phyloP scores from a whole-genome alignment of 2,113 vertebrate genomes.

The Mormyrus lacerda region DNA sequence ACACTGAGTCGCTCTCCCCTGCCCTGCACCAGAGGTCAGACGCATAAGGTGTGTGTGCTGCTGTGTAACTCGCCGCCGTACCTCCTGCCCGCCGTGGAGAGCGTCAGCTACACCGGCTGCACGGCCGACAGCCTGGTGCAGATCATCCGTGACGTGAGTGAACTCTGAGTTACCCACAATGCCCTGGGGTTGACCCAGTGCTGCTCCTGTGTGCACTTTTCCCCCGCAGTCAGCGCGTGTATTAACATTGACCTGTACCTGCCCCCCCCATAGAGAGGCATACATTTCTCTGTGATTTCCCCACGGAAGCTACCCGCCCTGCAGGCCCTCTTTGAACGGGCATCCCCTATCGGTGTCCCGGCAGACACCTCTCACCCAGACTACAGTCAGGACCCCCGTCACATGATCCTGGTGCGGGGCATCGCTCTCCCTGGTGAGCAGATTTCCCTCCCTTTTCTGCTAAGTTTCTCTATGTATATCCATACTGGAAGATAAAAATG shows the following conservation, averaged over 20 bases:
- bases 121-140: conserved; percentile 80
- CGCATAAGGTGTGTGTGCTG: conserved; percentile 83
- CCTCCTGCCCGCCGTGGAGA: conserved; percentile 83
- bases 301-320: conserved; percentile 80
- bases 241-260: not conserved
- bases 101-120: conserved; percentile 82
- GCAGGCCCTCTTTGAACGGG: conserved; percentile 73
- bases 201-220: not conserved
- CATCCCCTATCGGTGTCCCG: conserved; percentile 58
- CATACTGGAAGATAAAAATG: not conserved
- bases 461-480: not conserved
- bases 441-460: not conserved
- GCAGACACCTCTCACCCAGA: conserved; percentile 67
- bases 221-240: not conserved
- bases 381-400: conserved; percentile 81
- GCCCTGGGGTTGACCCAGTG: not conserved
- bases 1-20: not conserved
- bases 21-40: conserved; percentile 67
- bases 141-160: conserved; percentile 80
- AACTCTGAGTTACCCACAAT: not conserved
- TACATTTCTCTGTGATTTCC: conserved; percentile 83
- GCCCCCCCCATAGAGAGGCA: conserved; percentile 62
- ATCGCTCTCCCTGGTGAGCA: conserved; percentile 75
- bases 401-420: conserved; percentile 84
- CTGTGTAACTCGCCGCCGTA: conserved; percentile 88